Evolutionary conservation across 2,888 invertebrate species (phyloP).

Genomic region (Dicycla oo): DNA sequence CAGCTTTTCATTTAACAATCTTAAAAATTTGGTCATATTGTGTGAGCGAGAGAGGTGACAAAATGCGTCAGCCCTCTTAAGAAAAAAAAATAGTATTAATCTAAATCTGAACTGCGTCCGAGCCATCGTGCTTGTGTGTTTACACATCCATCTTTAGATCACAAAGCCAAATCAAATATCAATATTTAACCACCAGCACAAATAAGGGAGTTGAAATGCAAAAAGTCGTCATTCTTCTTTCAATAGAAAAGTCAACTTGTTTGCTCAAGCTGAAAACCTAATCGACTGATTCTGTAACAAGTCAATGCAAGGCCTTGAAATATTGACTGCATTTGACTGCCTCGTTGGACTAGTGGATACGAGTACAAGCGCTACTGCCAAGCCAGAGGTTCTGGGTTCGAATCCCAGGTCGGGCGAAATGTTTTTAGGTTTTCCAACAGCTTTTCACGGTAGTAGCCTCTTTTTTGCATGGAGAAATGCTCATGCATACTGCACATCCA

Average conservation of each 20-base stretch:
- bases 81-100: no score
- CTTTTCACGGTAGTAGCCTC: neutral
- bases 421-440: neutral
- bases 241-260: neutral
- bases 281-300: neutral
- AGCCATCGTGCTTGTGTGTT: neutral
- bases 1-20: no score
- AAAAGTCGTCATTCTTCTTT: neutral
- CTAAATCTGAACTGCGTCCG: no score
- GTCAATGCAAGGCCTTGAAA: neutral
- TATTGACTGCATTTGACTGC: neutral
- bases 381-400: neutral
- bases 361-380: neutral
- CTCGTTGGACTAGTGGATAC: neutral
- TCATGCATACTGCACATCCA: no score
- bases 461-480: no score
- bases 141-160: neutral
- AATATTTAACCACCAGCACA: neutral
- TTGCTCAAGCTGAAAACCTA: neutral
- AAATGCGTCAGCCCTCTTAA: no score
- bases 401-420: neutral
- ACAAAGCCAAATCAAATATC: neutral
- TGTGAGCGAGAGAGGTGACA: no score
- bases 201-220: neutral
- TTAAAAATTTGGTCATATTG: no score